These are phyloP conservation scores for Bradypus variegatus DNA, from an alignment of 2,797 vertebrate genomes.

Conservation along the genomic window DNA sequence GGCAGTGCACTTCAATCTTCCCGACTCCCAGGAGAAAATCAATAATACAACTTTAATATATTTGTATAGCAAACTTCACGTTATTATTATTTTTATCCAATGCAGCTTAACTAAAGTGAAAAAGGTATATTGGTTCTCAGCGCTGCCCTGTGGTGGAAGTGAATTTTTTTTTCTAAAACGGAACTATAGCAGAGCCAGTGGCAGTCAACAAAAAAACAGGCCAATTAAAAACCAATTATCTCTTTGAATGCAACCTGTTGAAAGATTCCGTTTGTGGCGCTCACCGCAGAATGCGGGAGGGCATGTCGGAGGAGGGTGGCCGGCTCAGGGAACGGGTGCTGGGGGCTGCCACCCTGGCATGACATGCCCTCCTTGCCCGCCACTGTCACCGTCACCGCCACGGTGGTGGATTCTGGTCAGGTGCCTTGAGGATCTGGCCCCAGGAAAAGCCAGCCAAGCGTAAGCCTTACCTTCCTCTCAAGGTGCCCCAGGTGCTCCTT, in stretches of 20 bases:
- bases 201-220: constrained; percentile 29
- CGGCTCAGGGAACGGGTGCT: background rate
- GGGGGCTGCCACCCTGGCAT: background rate
- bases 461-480: constrained; percentile 83
- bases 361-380: background rate
- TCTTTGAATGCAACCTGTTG: constrained; percentile 45
- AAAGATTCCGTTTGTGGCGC: constrained; percentile 37
- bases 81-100: constrained; percentile 57
- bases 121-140: constrained; percentile 59
- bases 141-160: constrained; percentile 49
- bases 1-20: constrained; percentile 57
- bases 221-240: constrained; percentile 54
- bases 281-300: background rate
- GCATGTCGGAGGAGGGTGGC: background rate
- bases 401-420: fast-evolving
- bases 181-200: constrained; percentile 21
- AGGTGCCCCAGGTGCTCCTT: constrained; percentile 87
- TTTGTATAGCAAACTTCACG: constrained; percentile 65
- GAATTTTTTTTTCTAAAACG: constrained; percentile 41
- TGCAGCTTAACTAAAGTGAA: constrained; percentile 53
- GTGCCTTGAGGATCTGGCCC: background rate
- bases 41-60: constrained; percentile 70
- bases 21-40: constrained; percentile 67
- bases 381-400: background rate
- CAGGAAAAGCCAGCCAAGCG: background rate